These are phyloP conservation scores for Trichonephila inaurata DNA, from an alignment of 1,140 invertebrate genomes.

Conservation along the genomic window DNA sequence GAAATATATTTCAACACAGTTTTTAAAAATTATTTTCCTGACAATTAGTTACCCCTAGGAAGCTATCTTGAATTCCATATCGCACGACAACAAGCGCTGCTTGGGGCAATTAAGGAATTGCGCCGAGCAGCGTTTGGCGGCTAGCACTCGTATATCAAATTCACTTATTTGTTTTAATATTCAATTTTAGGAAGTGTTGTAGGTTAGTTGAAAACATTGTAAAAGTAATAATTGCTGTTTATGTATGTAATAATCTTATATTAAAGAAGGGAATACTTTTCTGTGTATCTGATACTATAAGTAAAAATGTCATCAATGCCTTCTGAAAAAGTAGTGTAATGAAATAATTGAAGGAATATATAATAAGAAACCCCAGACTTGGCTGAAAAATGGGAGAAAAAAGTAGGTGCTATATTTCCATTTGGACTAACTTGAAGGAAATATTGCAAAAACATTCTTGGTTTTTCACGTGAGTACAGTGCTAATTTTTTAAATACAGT, in stretches of 20 bases:
- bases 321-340: conserved; percentile 47
- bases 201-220: conserved; percentile 64
- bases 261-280: conserved; percentile 53
- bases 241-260: conserved; percentile 58
- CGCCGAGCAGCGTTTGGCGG: too few species aligned
- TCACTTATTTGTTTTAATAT: too few species aligned
- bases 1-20: too few species aligned
- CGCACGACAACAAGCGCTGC: too few species aligned
- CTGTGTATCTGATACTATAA: neutral
- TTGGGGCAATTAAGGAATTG: too few species aligned
- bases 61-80: too few species aligned
- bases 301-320: conserved; percentile 30
- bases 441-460: neutral
- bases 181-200: neutral
- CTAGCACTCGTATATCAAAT: too few species aligned
- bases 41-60: too few species aligned
- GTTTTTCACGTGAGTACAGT: conserved; percentile 65
- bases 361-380: conserved; percentile 33
- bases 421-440: neutral
- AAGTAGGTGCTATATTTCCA: conserved; percentile 42
- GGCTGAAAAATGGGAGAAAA: conserved; percentile 44
- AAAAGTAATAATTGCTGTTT: conserved; percentile 66
- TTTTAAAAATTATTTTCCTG: too few species aligned
- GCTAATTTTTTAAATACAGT: conserved; percentile 57
- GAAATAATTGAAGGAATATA: conserved; percentile 65